phyloP scores from a whole-genome alignment of 2,113 vertebrate species.

The Hippocampus barbouri region DNA sequence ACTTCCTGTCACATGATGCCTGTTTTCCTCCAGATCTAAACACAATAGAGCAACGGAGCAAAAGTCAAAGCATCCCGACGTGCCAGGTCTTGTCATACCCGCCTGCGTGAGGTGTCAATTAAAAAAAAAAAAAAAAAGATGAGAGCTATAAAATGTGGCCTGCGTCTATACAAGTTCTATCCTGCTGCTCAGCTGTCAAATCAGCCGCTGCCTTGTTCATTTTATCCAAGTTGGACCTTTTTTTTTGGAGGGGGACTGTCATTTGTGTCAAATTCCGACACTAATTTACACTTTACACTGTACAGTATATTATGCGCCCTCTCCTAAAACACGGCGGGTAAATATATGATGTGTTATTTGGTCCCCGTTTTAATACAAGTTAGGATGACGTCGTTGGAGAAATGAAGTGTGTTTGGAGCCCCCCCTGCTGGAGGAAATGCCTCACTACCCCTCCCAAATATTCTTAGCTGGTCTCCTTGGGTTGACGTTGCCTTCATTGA shows the following conservation, averaged over 20 bases:
- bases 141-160: neutral
- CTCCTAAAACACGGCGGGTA: no score
- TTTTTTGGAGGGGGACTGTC: neutral
- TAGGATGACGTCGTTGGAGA: neutral
- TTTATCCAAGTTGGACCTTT: neutral
- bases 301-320: no score
- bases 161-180: neutral
- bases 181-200: neutral
- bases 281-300: neutral
- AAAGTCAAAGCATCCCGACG: constrained; percentile 9
- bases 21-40: constrained; percentile 34
- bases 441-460: neutral
- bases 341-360: no score
- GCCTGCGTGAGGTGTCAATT: neutral
- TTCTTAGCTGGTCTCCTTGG: neutral
- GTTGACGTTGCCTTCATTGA: neutral
- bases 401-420: neutral
- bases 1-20: constrained; percentile 60
- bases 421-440: neutral
- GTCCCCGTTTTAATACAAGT: no score
- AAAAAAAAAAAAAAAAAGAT: neutral
- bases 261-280: no score
- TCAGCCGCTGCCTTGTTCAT: neutral
- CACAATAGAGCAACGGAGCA: constrained; percentile 4
- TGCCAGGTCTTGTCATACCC: neutral